phyloP scores from a whole-genome alignment of 2,888 invertebrate species.

The Agriotes lineatus region DNA sequence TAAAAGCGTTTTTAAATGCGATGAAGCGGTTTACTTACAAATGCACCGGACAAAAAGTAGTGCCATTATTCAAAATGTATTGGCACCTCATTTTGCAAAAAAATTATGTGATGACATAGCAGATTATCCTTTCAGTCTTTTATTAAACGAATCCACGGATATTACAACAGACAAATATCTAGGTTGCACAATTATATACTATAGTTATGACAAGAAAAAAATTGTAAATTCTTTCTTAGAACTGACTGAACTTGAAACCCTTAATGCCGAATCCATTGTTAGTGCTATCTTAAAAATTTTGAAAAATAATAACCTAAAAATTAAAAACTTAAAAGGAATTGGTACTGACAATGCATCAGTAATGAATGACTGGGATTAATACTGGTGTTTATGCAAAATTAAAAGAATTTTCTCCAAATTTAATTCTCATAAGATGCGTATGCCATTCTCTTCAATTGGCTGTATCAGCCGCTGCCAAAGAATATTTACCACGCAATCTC shows the following conservation, averaged over 20 bases:
- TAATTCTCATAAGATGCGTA: slow-evolving; percentile 56
- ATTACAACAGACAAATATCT: slow-evolving; percentile 46
- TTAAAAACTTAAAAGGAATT: slow-evolving; percentile 47
- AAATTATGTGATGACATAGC: slow-evolving; percentile 43
- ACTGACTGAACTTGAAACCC: too few species aligned
- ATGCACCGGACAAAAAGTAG: slow-evolving; percentile 46
- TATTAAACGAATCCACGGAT: slow-evolving; percentile 50
- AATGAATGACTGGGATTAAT: slow-evolving; percentile 60
- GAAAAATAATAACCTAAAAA: too few species aligned
- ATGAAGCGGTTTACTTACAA: slow-evolving; percentile 32
- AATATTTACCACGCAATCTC: background rate
- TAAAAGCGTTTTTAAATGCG: too few species aligned
- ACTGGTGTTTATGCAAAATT: slow-evolving; percentile 57
- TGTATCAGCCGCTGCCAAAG: slow-evolving; percentile 48
- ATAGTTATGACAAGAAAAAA: slow-evolving; percentile 23
- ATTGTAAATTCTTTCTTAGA: too few species aligned
- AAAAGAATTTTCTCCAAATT: slow-evolving; percentile 52
- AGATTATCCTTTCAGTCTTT: slow-evolving; percentile 40
- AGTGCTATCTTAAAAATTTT: too few species aligned
- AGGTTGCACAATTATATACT: slow-evolving; percentile 46
- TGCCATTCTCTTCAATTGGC: slow-evolving; percentile 59
- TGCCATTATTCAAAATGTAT: slow-evolving; percentile 45
- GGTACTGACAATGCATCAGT: slow-evolving; percentile 61
- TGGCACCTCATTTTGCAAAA: slow-evolving; percentile 43
- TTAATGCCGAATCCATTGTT: too few species aligned